phyloP scores from a whole-genome alignment of 1,140 invertebrate genomes.

The Drosophila elegans region DNA sequence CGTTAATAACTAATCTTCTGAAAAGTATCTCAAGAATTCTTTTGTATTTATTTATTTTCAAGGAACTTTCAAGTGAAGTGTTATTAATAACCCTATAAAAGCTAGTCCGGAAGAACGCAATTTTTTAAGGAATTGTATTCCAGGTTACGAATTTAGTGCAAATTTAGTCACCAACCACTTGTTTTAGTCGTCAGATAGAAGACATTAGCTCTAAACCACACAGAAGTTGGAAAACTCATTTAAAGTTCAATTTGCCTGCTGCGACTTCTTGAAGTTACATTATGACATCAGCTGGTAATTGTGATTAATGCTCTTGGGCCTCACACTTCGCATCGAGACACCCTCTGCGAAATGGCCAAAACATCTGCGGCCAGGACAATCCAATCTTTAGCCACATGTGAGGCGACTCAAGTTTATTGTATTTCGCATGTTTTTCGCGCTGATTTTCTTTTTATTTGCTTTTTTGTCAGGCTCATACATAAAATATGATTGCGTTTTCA shows the following conservation, averaged over 20 bases:
- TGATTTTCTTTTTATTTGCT: conserved; percentile 17
- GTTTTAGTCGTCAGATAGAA: neutral
- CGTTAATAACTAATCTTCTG: no score
- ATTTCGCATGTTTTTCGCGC: conserved; percentile 44
- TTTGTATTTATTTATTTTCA: no score
- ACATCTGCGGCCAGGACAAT: conserved; percentile 33
- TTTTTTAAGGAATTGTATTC: no score
- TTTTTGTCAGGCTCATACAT: conserved; percentile 68
- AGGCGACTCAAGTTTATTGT: conserved; percentile 53
- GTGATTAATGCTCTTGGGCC: conserved; percentile 36
- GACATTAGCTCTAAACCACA: neutral
- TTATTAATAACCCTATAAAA: no score
- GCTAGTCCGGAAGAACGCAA: no score
- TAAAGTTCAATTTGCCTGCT: conserved; percentile 12
- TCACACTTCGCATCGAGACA: conserved; percentile 10
- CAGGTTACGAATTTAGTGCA: no score
- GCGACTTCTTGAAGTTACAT: conserved; percentile 17
- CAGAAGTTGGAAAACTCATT: conserved; percentile 13
- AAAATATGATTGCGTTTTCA: conserved; percentile 83
- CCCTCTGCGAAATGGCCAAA: conserved; percentile 42
- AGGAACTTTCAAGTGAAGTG: no score
- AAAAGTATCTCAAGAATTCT: no score
- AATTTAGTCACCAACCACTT: no score
- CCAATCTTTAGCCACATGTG: conserved; percentile 26
- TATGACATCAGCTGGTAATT: conserved; percentile 51